A percentile compares a stretch with the other conserved stretches of the same genome.
Evolutionary conservation across 2,113 vertebrate genomes (phyloP).

Genomic region (Motacilla alba): DNA sequence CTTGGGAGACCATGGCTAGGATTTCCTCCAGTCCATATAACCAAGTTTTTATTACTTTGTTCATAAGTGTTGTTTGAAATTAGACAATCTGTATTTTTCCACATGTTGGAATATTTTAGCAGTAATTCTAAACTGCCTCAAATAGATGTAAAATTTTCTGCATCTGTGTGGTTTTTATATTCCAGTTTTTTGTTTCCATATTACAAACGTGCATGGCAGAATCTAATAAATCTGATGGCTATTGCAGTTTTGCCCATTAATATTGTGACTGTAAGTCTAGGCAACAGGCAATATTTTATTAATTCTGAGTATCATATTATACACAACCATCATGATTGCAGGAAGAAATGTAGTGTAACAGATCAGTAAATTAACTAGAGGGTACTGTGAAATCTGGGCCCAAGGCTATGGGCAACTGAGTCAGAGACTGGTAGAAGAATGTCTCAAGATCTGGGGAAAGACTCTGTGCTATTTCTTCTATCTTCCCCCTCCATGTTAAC

Average conservation of each 20-base stretch:
- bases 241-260: not conserved
- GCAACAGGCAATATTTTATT: not conserved
- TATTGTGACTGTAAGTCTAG: not conserved
- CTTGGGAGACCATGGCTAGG: not conserved
- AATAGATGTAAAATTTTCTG: conserved; percentile 13
- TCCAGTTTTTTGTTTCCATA: conserved; percentile 3
- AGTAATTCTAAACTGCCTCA: conserved; percentile 24
- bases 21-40: not conserved
- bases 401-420: not conserved
- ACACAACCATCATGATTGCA: not conserved
- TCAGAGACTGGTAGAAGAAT: not conserved
- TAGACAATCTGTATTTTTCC: not conserved
- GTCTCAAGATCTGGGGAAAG: not conserved
- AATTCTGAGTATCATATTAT: not conserved
- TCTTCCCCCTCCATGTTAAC: not conserved
- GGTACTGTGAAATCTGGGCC: not conserved
- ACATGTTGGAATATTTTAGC: not conserved
- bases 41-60: not conserved
- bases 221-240: conserved; percentile 5
- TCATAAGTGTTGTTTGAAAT: not conserved
- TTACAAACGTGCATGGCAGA: not conserved
- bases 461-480: not conserved
- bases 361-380: not conserved
- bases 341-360: not conserved
- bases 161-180: not conserved